Conservation (phyloP, 2,113 vertebrate genomes). For the Ceyx melanurus region DNA sequence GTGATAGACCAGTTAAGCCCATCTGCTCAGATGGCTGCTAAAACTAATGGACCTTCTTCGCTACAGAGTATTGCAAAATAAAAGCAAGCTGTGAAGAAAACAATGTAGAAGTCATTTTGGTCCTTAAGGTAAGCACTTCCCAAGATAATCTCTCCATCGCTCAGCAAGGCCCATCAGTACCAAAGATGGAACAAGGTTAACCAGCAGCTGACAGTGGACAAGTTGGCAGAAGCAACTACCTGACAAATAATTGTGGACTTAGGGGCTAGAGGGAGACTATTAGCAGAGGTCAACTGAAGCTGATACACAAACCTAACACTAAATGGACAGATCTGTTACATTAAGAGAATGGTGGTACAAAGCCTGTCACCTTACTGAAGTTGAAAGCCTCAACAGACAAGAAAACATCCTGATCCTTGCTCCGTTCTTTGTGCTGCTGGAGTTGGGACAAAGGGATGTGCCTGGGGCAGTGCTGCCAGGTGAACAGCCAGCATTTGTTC, state of each 20-base stretch:
- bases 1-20: slow-evolving; percentile 17
- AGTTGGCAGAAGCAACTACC: background rate
- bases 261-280: background rate
- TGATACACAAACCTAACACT: background rate
- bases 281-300: background rate
- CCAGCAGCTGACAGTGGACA: background rate
- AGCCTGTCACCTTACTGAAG: background rate
- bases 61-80: background rate
- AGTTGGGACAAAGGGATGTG: background rate
- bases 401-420: background rate
- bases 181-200: background rate
- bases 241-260: background rate
- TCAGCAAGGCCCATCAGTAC: background rate
- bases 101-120: background rate
- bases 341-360: background rate
- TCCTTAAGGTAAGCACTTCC: background rate
- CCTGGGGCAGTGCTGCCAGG: background rate
- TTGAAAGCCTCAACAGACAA: background rate
- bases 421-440: rapidly evolving
- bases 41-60: slow-evolving; percentile 17
- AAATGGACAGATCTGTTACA: background rate
- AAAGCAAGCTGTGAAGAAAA: background rate
- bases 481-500: background rate
- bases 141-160: background rate
- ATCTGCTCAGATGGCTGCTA: slow-evolving; percentile 41